Evolutionary conservation across 2,888 invertebrate species (phyloP).

Genomic region (Dermolepida albohirtum): DNA sequence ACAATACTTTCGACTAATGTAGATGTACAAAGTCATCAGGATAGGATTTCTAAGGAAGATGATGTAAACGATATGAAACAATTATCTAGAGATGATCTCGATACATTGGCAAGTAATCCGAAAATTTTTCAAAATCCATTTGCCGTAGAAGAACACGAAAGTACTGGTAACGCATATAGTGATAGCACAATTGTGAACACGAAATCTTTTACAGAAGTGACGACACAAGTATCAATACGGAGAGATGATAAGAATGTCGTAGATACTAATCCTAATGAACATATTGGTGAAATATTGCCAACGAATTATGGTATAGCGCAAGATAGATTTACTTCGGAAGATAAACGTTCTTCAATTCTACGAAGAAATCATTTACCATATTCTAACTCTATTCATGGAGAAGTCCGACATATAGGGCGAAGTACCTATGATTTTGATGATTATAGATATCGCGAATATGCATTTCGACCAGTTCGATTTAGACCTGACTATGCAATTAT

Average conservation of each 20-base stretch:
- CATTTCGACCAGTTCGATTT: constrained; percentile 41
- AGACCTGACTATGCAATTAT: constrained; percentile 46
- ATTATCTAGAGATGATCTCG: constrained; percentile 57
- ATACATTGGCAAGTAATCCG: constrained; percentile 53
- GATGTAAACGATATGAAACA: constrained; percentile 46
- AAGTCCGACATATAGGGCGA: constrained; percentile 14
- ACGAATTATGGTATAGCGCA: constrained; percentile 51
- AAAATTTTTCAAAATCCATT: constrained; percentile 54
- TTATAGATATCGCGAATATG: constrained; percentile 35
- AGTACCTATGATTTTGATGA: constrained; percentile 34
- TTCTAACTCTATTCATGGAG: neutral
- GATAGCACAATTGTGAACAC: constrained; percentile 1
- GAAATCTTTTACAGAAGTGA: constrained; percentile 10
- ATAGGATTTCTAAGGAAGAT: constrained; percentile 45
- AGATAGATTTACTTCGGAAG: constrained; percentile 21
- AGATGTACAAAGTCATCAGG: neutral
- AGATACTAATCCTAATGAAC: constrained; percentile 54
- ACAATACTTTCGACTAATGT: neutral
- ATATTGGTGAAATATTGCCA: constrained; percentile 64
- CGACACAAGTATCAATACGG: constrained; percentile 23
- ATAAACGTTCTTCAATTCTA: constrained; percentile 8
- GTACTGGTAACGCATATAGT: constrained; percentile 12
- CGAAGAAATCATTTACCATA: constrained; percentile 29
- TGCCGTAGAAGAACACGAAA: constrained; percentile 20
- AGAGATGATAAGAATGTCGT: constrained; percentile 47